A percentile compares a stretch with the other conserved stretches of the same genome.
Conservation (phyloP, 2,888 invertebrate species). For the Hemaris fuciformis region DNA sequence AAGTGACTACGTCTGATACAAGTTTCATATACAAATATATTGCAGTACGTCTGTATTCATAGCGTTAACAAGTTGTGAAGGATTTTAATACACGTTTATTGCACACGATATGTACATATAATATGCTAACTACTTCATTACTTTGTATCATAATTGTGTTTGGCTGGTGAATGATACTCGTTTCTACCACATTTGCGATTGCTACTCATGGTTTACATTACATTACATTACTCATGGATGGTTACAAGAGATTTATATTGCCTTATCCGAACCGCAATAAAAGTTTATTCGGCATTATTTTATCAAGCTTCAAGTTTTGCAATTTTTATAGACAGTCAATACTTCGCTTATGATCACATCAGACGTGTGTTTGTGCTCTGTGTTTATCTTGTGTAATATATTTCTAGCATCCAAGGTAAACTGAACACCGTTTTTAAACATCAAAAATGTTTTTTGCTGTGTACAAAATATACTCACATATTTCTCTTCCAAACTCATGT, state of each 20-base stretch:
- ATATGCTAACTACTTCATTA: background rate
- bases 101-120: background rate
- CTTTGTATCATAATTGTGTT: background rate
- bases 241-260: background rate
- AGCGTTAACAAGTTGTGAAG: background rate
- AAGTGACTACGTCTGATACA: background rate
- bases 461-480: background rate
- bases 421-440: background rate
- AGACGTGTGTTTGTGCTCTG: constrained; percentile 46
- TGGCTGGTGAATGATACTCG: background rate
- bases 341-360: constrained; percentile 45
- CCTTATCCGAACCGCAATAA: background rate
- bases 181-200: background rate
- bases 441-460: background rate
- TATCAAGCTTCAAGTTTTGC: constrained; percentile 50
- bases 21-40: background rate
- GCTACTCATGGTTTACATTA: too few relatives aligned
- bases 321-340: constrained; percentile 56
- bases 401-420: background rate
- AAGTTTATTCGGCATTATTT: constrained; percentile 39
- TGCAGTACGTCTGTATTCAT: background rate
- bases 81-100: background rate
- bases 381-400: background rate
- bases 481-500: background rate
- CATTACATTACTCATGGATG: too few relatives aligned